Evolutionary conservation across 53 echinoderm and acorn worm genomes (phyloP).

Genomic region (Holothuria scabra): DNA sequence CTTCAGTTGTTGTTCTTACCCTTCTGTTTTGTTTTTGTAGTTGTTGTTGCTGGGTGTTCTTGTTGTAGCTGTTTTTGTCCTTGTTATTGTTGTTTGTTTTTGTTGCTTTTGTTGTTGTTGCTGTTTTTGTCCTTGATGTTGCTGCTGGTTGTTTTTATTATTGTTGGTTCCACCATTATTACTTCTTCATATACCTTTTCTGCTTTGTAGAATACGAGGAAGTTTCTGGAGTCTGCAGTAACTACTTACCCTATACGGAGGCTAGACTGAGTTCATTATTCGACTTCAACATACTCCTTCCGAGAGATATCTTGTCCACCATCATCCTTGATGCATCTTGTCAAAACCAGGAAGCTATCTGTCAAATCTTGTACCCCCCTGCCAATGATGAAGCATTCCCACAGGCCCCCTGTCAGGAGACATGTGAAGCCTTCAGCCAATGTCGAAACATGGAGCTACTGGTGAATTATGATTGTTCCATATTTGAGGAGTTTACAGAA

Average conservation of each 20-base stretch:
- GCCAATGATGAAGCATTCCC: not conserved
- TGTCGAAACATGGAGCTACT: not conserved
- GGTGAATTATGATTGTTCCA: too few relatives aligned
- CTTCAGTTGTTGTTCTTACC: too few relatives aligned
- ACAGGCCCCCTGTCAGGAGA: not conserved
- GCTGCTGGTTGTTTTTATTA: too few relatives aligned
- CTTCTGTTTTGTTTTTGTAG: too few relatives aligned
- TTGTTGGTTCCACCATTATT: too few relatives aligned
- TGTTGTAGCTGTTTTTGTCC: too few relatives aligned
- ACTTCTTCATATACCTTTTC: too few relatives aligned
- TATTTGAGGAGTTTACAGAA: too few relatives aligned
- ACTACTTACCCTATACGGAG: not conserved
- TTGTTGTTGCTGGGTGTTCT: too few relatives aligned
- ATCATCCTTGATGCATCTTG: not conserved
- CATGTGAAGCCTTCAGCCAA: not conserved
- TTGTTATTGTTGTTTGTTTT: too few relatives aligned
- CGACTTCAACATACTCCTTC: not conserved
- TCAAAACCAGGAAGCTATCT: not conserved
- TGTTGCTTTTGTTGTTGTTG: too few relatives aligned
- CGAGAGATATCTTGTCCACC: not conserved
- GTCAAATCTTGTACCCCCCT: constrained; percentile 3
- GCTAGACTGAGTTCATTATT: not conserved
- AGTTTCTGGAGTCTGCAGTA: not conserved
- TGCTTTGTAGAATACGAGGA: not conserved
- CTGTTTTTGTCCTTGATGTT: too few relatives aligned